Conservation (phyloP, 2,113 vertebrate species). For the Phaethon lepturus region DNA sequence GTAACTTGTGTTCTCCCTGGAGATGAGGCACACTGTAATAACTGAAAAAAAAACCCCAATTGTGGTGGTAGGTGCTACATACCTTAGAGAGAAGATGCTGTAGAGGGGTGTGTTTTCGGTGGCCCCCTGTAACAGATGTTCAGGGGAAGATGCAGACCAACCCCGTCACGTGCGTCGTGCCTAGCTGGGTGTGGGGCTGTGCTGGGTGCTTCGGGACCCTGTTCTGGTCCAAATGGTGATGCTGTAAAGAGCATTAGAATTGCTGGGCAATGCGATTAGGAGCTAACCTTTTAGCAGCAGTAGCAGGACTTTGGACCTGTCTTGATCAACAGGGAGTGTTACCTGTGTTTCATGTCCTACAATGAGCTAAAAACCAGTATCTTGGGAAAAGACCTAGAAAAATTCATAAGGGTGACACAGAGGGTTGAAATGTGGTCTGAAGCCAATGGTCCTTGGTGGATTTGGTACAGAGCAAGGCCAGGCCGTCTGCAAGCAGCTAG, state of each 20-base stretch:
- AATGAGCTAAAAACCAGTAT: neutral
- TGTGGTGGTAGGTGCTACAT: too few relatives aligned
- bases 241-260: neutral
- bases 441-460: neutral
- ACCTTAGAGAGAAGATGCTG: neutral
- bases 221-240: neutral
- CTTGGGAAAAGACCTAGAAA: neutral
- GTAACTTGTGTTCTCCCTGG: neutral
- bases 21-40: neutral
- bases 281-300: neutral
- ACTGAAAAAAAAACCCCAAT: neutral
- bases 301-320: neutral
- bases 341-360: neutral
- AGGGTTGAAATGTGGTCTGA: neutral
- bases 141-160: neutral
- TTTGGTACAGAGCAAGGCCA: neutral
- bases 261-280: neutral
- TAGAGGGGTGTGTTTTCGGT: neutral
- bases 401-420: neutral
- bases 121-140: neutral
- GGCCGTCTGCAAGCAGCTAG: neutral
- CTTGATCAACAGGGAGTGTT: neutral
- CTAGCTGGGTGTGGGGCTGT: neutral
- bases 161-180: fast-evolving
- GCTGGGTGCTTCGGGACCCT: neutral